Evolutionary conservation across 2,113 vertebrate species (phyloP), one percentile per base, ranked within the genome.

Genomic region (Formicarius rufipectus): DNA sequence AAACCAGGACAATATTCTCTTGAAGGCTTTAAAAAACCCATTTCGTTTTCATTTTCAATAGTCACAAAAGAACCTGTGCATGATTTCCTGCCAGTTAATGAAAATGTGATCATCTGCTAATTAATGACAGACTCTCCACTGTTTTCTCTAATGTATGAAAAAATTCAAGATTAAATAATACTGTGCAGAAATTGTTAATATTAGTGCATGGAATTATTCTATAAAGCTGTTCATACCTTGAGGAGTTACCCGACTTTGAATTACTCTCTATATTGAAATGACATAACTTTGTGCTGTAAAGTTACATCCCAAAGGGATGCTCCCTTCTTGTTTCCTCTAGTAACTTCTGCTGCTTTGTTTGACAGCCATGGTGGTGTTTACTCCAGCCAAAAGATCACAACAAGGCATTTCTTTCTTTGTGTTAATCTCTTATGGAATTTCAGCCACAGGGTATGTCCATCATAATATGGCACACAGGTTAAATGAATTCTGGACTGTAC

Each of bases 381-480:
- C 35, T 86, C 84, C 73, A 97, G 89, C 64, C 88, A 92, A 87
- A 68, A 87, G 87, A 85, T 96, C 92, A 97, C 93, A 94, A 93
- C n/a, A 39, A 90, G 76, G 69, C 77, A 87, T 90, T 98, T 95
- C 77, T 97, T 97, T 86, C 96, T 87, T 89, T 39, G 64, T 94
- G 96, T 98, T 97, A 96, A 91, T 96, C 89, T 93, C 87, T 67
- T 87, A 53, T 14, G 31, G 89, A 80, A 91, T 90, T 85, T 64
- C 69, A 56, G 75, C 95, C 93, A 93, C 44, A 35, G 92, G 93
- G 60, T 94, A 52, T 58, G 80, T 87, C 97, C 64, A 37, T 82
- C 80, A 94, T 83, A 67, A 49, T 49, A 23, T 79, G 90, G 89
- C 87, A 93, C 88, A 95, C 31, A 93, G 92, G 90, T 76, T 93